Percentiles rank a stretch among this genome's conserved stretches.
Conservation (phyloP, 2,113 vertebrate genomes). For the Pandion haliaetus region DNA sequence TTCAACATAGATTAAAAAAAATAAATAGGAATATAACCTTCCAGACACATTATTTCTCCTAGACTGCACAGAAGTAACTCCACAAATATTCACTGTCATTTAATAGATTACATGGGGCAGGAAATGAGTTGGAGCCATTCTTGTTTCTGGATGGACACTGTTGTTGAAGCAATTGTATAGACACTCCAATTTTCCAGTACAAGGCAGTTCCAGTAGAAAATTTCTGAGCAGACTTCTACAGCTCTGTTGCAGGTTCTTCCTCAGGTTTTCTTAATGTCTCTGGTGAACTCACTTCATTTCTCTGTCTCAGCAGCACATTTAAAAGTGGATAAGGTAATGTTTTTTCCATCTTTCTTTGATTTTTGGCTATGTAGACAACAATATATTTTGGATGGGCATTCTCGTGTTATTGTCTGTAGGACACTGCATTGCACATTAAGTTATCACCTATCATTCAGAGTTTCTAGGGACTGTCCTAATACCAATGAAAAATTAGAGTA, state of each 20-base stretch:
- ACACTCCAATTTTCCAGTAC: neutral
- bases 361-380: neutral
- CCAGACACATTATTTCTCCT: neutral
- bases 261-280: neutral
- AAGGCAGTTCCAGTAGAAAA: neutral
- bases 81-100: neutral
- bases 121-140: neutral
- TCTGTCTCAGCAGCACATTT: neutral
- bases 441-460: neutral
- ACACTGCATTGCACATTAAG: neutral
- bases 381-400: neutral
- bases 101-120: neutral
- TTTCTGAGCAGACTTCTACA: neutral
- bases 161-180: neutral
- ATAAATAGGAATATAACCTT: neutral
- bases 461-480: neutral
- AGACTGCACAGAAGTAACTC: neutral
- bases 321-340: neutral
- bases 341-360: neutral
- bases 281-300: neutral
- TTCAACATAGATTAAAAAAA: neutral
- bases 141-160: neutral
- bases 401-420: neutral
- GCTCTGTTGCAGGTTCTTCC: neutral
- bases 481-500: neutral